These are phyloP conservation scores for Bombylius major DNA, from an alignment of 2,888 invertebrate species.

Conservation along the genomic window DNA sequence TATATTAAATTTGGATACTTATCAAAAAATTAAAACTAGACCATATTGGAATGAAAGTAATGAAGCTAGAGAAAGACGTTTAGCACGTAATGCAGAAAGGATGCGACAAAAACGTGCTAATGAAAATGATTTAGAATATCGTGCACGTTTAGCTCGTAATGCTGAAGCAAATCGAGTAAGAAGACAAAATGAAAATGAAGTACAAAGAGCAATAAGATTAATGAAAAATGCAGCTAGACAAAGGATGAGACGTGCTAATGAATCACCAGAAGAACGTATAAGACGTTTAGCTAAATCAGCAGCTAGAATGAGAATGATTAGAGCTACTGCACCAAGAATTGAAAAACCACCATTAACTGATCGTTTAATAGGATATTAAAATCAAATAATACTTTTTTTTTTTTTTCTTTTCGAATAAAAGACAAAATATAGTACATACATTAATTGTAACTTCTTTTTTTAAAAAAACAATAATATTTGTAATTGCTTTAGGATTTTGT, in stretches of 20 bases:
- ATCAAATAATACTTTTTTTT: neutral
- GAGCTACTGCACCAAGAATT: constrained; percentile 34
- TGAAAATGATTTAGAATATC: constrained; percentile 33
- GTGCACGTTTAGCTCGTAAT: constrained; percentile 32
- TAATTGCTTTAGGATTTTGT: too few relatives aligned
- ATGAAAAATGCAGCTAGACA: constrained; percentile 37
- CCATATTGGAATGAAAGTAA: constrained; percentile 36
- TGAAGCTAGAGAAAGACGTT: constrained; percentile 32
- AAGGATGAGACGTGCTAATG: constrained; percentile 31
- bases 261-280: constrained; percentile 32
- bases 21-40: constrained; percentile 20
- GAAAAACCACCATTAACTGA: constrained; percentile 35
- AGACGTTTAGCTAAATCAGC: constrained; percentile 34
- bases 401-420: neutral
- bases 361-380: constrained; percentile 33
- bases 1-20: constrained; percentile 18
- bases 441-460: constrained; percentile 2
- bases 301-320: constrained; percentile 32
- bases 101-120: constrained; percentile 36
- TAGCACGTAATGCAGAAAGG: constrained; percentile 35
- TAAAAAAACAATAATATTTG: too few relatives aligned
- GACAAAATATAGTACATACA: constrained; percentile 32
- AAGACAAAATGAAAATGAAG: constrained; percentile 35
- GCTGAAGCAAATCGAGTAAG: constrained; percentile 36
- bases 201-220: constrained; percentile 36